Percentiles rank a stretch among this genome's conserved stretches.
Evolutionary conservation across 1,140 invertebrate species (phyloP).

Genomic region (Cephus cinctus): DNA sequence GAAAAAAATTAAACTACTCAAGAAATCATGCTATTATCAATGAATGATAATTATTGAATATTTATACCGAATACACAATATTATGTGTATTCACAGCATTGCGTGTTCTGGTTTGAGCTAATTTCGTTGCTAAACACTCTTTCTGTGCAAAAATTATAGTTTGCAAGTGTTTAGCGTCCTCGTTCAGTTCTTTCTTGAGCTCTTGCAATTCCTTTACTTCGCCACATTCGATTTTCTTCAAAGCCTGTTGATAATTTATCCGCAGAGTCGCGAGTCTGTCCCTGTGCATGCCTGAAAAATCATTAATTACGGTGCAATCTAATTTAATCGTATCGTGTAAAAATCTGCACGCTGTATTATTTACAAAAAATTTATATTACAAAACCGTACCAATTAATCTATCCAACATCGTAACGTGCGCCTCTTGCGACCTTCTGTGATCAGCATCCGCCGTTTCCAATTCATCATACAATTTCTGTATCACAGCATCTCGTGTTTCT

Average conservation of each 20-base stretch:
- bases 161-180: conserved; percentile 31
- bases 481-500: conserved; percentile 66
- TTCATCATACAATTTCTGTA: conserved; percentile 63
- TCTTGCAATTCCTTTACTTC: conserved; percentile 32
- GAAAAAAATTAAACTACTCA: conserved; percentile 10
- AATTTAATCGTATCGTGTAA: conserved; percentile 9
- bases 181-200: conserved; percentile 23
- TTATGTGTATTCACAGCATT: conserved; percentile 40
- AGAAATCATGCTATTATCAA: conserved; percentile 8
- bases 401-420: conserved; percentile 68
- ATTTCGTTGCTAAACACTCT: conserved; percentile 25
- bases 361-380: conserved; percentile 1
- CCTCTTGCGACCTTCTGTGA: conserved; percentile 66
- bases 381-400: conserved; percentile 61
- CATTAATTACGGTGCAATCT: conserved; percentile 8
- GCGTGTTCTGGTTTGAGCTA: conserved; percentile 28
- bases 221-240: conserved; percentile 21
- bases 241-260: conserved; percentile 55
- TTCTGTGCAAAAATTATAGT: conserved; percentile 32
- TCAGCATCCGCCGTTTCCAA: conserved; percentile 69
- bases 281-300: conserved; percentile 48
- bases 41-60: not conserved
- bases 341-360: conserved; percentile 1
- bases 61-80: conserved; percentile 39
- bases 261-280: conserved; percentile 58